Conservation (phyloP, 2,888 invertebrate species). For the Ametastegia equiseti region DNA sequence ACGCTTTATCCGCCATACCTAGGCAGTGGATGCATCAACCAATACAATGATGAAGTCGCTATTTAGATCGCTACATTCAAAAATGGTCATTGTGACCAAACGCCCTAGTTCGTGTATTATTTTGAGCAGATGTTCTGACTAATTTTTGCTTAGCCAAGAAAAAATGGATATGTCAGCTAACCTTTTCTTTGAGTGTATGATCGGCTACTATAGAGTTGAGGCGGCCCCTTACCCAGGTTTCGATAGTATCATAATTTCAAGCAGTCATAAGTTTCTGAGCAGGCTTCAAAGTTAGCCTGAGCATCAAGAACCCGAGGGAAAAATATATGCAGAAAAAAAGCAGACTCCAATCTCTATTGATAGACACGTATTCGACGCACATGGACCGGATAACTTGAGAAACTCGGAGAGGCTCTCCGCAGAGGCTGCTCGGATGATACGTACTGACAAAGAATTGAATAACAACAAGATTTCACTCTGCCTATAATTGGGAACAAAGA, state of each 20-base stretch:
- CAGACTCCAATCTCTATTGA: neutral
- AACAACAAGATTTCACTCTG: neutral
- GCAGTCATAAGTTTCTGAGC: neutral
- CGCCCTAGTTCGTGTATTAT: too few relatives aligned
- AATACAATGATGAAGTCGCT: too few relatives aligned
- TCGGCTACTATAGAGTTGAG: neutral
- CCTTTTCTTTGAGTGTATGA: too few relatives aligned
- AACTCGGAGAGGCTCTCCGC: neutral
- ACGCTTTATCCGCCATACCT: too few relatives aligned
- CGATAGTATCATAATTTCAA: neutral
- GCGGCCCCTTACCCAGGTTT: neutral
- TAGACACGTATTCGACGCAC: neutral
- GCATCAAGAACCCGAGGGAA: neutral
- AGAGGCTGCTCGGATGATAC: neutral
- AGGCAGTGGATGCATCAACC: too few relatives aligned
- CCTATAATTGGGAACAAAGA: neutral
- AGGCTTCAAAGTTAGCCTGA: neutral
- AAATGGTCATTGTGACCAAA: too few relatives aligned
- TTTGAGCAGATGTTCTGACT: too few relatives aligned
- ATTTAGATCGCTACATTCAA: too few relatives aligned
- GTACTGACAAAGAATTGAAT: neutral
- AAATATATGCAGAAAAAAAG: neutral
- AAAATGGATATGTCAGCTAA: too few relatives aligned
- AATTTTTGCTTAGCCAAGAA: too few relatives aligned
- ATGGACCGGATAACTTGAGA: neutral